Base-by-base conservation (phyloP, 35 echinoderm and acorn worm species). In the Apostichopus californicus region DNA sequence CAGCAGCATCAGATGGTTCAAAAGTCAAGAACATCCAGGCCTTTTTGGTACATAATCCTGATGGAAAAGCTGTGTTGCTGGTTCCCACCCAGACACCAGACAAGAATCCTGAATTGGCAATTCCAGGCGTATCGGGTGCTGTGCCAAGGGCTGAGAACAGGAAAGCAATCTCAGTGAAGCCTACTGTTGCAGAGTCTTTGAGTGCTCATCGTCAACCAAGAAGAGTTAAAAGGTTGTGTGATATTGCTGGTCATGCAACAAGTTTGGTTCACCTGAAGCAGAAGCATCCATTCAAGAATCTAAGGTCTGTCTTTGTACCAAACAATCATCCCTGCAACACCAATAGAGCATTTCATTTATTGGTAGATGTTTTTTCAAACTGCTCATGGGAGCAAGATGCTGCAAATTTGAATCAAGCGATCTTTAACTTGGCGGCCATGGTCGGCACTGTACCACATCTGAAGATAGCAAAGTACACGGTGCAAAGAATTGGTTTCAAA, bases 301-400 rank as follows among this genome's bases (percentile, higher is more conserved):
- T 72, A 73, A 15, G 15, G 25, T 53, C 57, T 7, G 11, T 89
- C 13, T 89, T 89, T 53, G 23, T 89, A 8, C 86, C 86, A 7
- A 89, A 72, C n/a, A 72, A 5, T 73, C 86, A 89, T 73, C 60
- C 23, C 1, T 54, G 15, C 57, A 89, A 89, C 64, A 61, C 86
- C 5, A 89, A 89, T 57, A 68, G 61, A 6, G 60, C 86, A 89
- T 89, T 89, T 28, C 86, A 89, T 89, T 72, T 89, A 8, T 64
- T 89, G 18, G 11, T 89, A 65, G 86, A 89, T 89, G 86, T 89
- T 18, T 73, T 10, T 34, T 89, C 86, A 17, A 72, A 89, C 28
- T 72, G 60, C 64, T 64, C 57, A 52, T 73, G 68, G 86, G 20
- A 89, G 64, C 86, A 89, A 6, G 64, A 89, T 34, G 23, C 10